Conservation (phyloP, 1,140 invertebrate genomes). For the Grapholita molesta region DNA sequence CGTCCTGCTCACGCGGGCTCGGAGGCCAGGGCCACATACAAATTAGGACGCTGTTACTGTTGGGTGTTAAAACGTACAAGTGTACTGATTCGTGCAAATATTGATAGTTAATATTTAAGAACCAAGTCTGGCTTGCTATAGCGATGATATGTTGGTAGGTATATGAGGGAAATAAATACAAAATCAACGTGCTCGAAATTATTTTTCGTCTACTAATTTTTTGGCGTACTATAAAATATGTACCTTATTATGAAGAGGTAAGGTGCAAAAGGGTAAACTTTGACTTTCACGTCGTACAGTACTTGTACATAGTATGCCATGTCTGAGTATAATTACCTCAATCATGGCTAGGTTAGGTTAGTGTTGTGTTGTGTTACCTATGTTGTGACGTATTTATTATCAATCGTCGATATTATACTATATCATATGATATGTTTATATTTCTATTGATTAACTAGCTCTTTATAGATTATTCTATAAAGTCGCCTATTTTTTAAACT, state of each 20-base stretch:
- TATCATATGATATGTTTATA: no score
- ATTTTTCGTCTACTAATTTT: neutral
- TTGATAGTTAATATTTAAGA: slow-evolving; percentile 52
- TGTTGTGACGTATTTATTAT: no score
- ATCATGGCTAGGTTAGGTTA: no score
- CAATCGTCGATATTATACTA: no score
- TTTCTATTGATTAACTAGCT: no score
- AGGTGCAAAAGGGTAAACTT: no score
- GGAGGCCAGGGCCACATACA: slow-evolving; percentile 43
- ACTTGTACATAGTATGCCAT: no score
- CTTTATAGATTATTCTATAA: no score
- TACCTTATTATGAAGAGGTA: neutral
- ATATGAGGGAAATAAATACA: neutral
- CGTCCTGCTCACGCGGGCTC: slow-evolving; percentile 17
- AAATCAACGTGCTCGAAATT: neutral
- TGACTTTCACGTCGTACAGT: no score
- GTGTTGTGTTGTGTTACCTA: no score
- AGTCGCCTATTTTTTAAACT: no score
- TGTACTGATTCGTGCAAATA: slow-evolving; percentile 69
- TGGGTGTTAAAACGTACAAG: slow-evolving; percentile 71
- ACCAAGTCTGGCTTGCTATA: slow-evolving; percentile 50
- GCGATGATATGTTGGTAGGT: slow-evolving; percentile 49
- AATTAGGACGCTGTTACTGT: slow-evolving; percentile 55
- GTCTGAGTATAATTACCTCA: no score
- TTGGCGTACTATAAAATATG: neutral